Conservation (phyloP, 2,888 invertebrate species). For the Eretmocerus hayati region DNA sequence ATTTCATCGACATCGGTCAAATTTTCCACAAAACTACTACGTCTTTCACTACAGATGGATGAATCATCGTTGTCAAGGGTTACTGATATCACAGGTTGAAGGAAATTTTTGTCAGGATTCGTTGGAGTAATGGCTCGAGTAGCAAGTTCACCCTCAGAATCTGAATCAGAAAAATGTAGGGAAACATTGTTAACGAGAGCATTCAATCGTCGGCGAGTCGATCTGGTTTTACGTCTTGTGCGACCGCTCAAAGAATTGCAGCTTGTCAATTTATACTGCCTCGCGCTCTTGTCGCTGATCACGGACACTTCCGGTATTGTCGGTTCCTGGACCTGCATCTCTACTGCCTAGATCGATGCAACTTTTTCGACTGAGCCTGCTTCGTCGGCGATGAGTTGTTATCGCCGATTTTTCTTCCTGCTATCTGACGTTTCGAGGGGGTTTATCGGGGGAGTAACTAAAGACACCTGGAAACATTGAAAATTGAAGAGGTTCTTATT, state of each 20-base stretch:
- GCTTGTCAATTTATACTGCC: neutral
- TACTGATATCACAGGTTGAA: conserved; percentile 37
- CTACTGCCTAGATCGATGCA: neutral
- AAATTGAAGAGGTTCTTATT: too few relatives aligned
- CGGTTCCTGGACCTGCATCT: conserved; percentile 7
- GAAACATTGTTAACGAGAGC: conserved; percentile 42
- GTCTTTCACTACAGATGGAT: conserved; percentile 19
- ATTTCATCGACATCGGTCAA: conserved; percentile 43
- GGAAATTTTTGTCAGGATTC: neutral
- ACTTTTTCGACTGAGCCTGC: neutral
- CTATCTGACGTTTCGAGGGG: conserved; percentile 12
- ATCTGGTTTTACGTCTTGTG: conserved; percentile 38
- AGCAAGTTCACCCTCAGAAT: conserved; percentile 42
- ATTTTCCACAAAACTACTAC: conserved; percentile 35
- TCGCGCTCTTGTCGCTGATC: neutral
- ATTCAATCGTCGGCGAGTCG: conserved; percentile 38
- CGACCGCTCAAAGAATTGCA: conserved; percentile 21
- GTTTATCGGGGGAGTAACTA: neutral
- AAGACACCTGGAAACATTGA: neutral
- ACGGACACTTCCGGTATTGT: conserved; percentile 18
- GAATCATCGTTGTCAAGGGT: conserved; percentile 27
- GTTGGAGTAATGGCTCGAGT: conserved; percentile 24
- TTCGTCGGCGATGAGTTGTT: neutral
- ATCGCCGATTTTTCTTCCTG: neutral
- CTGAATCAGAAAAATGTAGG: conserved; percentile 43